These are phyloP conservation scores for Phenganax stokvisi DNA, from an alignment of 92 coral and sea anemone species.

Conservation along the genomic window DNA sequence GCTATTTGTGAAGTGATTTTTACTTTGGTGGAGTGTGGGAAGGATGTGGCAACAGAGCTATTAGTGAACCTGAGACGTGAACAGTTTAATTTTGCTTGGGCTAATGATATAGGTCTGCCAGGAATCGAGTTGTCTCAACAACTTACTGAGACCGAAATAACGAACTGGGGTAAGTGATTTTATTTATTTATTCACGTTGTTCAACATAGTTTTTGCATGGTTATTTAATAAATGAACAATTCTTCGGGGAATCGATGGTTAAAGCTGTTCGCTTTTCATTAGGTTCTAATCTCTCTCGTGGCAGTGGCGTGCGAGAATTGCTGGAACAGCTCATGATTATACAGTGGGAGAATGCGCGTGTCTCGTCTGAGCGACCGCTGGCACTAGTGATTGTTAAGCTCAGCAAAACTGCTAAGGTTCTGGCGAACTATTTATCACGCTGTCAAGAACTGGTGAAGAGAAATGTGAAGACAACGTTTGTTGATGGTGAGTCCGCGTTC, in stretches of 20 bases:
- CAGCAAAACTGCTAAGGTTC: slow-evolving; percentile 55
- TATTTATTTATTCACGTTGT: not conserved
- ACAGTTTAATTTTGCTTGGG: slow-evolving; percentile 82
- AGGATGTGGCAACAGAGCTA: slow-evolving; percentile 57
- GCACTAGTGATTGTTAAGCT: slow-evolving; percentile 79
- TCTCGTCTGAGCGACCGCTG: slow-evolving; percentile 49
- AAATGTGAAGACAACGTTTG: slow-evolving; percentile 53
- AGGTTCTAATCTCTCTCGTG: slow-evolving; percentile 23
- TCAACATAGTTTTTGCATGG: not conserved
- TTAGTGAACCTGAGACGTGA: slow-evolving; percentile 56
- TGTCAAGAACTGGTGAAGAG: slow-evolving; percentile 45
- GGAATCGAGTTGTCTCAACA: slow-evolving; percentile 32
- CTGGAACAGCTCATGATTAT: slow-evolving; percentile 52
- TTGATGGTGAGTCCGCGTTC: slow-evolving; percentile 43
- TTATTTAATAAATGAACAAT: not conserved
- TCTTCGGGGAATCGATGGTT: not conserved
- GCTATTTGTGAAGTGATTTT: slow-evolving; percentile 77
- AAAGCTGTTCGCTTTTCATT: not conserved
- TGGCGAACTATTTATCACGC: slow-evolving; percentile 60
- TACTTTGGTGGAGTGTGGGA: slow-evolving; percentile 86
- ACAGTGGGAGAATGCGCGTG: slow-evolving; percentile 49
- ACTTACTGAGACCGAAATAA: not conserved
- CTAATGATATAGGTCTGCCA: slow-evolving; percentile 64
- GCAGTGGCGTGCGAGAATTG: slow-evolving; percentile 64
- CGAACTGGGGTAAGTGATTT: slow-evolving; percentile 30